phyloP scores from a whole-genome alignment of 2,888 invertebrate genomes.

The Mimas tiliae region DNA sequence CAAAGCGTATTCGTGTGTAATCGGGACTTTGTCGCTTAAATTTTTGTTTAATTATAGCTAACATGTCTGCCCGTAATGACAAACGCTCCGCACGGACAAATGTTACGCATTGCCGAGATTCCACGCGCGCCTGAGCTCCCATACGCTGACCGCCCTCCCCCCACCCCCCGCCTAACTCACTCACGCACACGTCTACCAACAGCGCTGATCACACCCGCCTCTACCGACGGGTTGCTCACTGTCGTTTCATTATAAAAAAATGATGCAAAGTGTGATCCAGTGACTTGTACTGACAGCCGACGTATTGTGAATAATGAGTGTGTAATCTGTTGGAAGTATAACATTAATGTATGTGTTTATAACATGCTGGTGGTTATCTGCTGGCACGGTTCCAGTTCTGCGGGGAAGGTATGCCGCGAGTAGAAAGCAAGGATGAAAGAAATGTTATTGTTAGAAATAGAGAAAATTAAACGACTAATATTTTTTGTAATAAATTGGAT shows the following conservation, averaged over 20 bases:
- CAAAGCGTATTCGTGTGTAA: conserved; percentile 25
- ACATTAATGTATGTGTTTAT: too few relatives aligned
- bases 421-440: too few relatives aligned
- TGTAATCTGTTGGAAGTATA: neutral
- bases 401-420: too few relatives aligned
- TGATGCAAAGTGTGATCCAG: neutral
- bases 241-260: neutral
- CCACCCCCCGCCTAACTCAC: neutral
- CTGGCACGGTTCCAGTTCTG: too few relatives aligned
- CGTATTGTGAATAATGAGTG: neutral
- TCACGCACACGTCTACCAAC: neutral
- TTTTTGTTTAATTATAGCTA: conserved; percentile 15
- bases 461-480: too few relatives aligned
- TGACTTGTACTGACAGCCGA: neutral
- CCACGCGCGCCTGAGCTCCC: neutral
- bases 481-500: too few relatives aligned
- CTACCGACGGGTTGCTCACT: too few relatives aligned
- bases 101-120: conserved; percentile 24
- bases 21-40: conserved; percentile 29
- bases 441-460: too few relatives aligned
- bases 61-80: conserved; percentile 3
- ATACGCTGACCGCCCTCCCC: too few relatives aligned
- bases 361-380: too few relatives aligned
- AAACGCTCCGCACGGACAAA: conserved; percentile 22
- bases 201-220: too few relatives aligned